Evolutionary conservation across 2,113 vertebrate genomes (phyloP), one percentile per base, ranked within the genome.

Genomic region (Odocoileus virginianus): DNA sequence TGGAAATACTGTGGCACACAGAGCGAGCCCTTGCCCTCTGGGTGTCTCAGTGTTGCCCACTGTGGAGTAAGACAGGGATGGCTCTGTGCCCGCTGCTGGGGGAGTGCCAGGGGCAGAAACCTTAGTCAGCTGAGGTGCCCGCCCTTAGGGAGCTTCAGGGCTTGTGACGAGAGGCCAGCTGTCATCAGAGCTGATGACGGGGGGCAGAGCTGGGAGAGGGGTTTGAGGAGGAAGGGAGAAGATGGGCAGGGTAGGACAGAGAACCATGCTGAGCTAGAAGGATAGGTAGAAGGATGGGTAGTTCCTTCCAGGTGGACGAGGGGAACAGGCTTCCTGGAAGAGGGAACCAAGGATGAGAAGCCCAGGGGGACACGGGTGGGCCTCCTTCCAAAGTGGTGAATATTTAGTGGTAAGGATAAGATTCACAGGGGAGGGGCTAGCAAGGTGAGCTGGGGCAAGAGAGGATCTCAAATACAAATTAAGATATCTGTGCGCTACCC

Each of bases 311-410:
- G n/a, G 36, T 14, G 13, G 91, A 60, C 0, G 3, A 83, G 19
- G 85, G 52, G 15, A 7, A 27, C 55, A 87, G 85, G 17, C 55
- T 30, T 50, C 79, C 36, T 52, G 27, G 33, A 67, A 47, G 58
- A 96, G 87, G 30, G 57, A 58, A n/a, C 28, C 45, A 43, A 76
- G 45, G 30, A 17, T 28, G 55, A 54, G n/a, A 45, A 71, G 50
- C 27, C 74, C 27, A n/a, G 81, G 14, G 1, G 8, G 36, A n/a
- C 45, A 12, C 1, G 19, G 19, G 33, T 10, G 1, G 15, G 54
- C 50, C 9, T 81, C 17, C 16, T 1, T 5, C 36, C n/a, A 43
- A 4, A 61, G 50, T 33, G 12, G 27, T 0, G 3, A n/a, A 33
- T 45, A 43, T 76, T 50, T 86, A 11, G 11, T 43, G 33, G 15